These are phyloP conservation scores for Montifringilla adamsi DNA, from an alignment of 2,113 vertebrate genomes.

Conservation along the genomic window DNA sequence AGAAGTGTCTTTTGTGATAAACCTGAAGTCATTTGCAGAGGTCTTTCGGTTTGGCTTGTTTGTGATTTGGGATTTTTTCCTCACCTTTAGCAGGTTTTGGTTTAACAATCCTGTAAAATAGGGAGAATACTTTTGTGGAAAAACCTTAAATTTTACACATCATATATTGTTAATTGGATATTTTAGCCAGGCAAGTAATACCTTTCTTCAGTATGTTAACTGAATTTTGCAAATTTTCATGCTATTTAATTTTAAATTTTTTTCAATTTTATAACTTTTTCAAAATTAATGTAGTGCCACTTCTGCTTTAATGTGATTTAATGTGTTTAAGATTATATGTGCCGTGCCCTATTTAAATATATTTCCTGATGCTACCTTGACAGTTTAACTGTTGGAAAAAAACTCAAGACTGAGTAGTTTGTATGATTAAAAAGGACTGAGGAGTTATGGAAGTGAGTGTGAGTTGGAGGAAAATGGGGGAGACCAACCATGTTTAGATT, in stretches of 20 bases:
- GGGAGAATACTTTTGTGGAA: not conserved
- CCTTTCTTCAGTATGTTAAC: not conserved
- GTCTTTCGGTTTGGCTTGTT: not conserved
- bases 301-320: not conserved
- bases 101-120: not conserved
- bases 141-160: not conserved
- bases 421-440: not conserved
- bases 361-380: not conserved
- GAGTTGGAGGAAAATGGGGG: not conserved
- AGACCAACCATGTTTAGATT: not conserved
- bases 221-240: not conserved
- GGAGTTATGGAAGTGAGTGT: rapidly evolving
- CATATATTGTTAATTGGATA: not conserved
- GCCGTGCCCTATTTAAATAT: not conserved
- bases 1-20: conserved; percentile 32
- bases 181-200: not conserved
- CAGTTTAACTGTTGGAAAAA: not conserved
- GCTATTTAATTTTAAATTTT: not conserved
- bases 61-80: not conserved
- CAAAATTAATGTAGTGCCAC: not conserved
- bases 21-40: not conserved
- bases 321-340: not conserved
- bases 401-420: not conserved
- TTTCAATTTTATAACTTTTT: not conserved
- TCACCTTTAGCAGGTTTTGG: not conserved